phyloP scores from a whole-genome alignment of 2,888 invertebrate species.

The Andrena hattorfiana region DNA sequence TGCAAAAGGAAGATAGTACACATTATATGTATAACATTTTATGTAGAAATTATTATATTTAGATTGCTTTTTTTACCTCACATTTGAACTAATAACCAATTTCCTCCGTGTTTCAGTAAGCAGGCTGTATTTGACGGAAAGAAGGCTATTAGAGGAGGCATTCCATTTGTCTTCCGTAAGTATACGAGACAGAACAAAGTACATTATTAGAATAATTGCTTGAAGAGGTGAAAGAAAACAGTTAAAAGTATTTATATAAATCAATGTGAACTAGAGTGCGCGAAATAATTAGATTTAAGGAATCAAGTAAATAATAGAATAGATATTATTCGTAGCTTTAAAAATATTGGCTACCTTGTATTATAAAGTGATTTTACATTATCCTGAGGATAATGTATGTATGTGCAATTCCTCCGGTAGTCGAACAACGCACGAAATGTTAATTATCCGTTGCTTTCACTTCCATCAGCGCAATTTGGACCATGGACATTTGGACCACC shows the following conservation, averaged over 20 bases:
- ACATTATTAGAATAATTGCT: constrained; percentile 17
- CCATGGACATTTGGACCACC: constrained; percentile 98
- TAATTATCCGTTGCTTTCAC: neutral
- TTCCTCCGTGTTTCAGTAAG: constrained; percentile 89
- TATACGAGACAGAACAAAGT: constrained; percentile 77
- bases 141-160: constrained; percentile 97
- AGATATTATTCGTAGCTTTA: neutral
- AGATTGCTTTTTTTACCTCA: neutral
- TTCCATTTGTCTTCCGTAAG: constrained; percentile 99
- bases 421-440: neutral
- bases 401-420: neutral
- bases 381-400: neutral
- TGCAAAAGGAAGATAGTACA: neutral
- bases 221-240: neutral
- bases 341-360: neutral
- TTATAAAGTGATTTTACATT: neutral
- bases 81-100: constrained; percentile 40
- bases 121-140: constrained; percentile 98
- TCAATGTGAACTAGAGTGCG: neutral
- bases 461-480: constrained; percentile 94
- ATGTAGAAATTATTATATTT: neutral
- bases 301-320: no score
- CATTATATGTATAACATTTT: no score
- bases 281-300: no score
- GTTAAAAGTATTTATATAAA: neutral